phyloP scores from a whole-genome alignment of 2,113 vertebrate species.

The Rissa tridactyla region DNA sequence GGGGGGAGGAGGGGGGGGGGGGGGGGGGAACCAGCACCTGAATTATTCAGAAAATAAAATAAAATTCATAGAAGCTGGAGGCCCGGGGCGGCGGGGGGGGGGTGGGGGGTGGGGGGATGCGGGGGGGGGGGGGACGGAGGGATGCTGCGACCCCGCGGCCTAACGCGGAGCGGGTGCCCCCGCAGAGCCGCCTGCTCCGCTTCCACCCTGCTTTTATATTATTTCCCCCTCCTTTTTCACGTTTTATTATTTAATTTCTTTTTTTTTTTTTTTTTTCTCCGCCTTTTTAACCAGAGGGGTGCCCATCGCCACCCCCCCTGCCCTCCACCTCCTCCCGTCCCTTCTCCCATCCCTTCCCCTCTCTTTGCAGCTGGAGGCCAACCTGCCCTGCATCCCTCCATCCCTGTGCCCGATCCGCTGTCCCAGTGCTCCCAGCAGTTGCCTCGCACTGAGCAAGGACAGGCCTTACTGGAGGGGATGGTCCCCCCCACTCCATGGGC shows the following conservation, averaged over 20 bases:
- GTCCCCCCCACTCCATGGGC: background rate
- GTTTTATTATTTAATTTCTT: background rate
- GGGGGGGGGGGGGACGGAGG: background rate
- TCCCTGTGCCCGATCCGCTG: background rate
- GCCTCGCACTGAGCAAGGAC: background rate
- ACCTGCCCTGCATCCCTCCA: background rate
- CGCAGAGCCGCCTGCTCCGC: background rate
- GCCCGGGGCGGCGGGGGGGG: background rate
- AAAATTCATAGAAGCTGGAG: background rate
- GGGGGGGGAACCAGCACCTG: background rate
- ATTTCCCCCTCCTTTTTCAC: background rate
- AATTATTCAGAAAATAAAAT: conserved; percentile 35
- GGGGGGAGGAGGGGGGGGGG: too few relatives aligned
- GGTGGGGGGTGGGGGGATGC: too few relatives aligned
- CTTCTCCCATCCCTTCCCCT: background rate
- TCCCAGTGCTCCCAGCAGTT: background rate
- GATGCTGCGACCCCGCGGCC: conserved; percentile 23
- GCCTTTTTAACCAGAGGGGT: background rate
- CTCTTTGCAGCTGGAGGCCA: conserved; percentile 30
- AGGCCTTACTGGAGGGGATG: background rate
- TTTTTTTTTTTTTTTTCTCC: background rate
- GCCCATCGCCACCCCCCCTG: background rate
- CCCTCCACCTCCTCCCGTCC: background rate
- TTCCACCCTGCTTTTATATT: background rate
- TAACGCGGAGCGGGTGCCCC: background rate